Conservation (phyloP, 2,797 vertebrate species). For the Myiotriccus ornatus region DNA sequence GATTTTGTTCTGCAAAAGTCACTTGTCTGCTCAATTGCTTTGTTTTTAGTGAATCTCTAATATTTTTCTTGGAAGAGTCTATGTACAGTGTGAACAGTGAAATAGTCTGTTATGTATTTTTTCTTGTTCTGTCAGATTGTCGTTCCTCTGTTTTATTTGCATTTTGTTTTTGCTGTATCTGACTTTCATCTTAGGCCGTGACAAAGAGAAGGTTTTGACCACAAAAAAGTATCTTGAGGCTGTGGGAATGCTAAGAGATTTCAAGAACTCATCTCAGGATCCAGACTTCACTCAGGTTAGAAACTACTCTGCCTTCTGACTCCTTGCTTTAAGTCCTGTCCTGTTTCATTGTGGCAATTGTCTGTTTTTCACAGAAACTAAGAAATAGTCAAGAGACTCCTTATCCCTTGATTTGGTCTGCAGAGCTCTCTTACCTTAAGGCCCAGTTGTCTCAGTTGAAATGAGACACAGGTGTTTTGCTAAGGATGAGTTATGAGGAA, state of each 20-base stretch:
- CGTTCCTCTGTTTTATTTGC: background rate
- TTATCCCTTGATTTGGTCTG: background rate
- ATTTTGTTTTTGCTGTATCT: background rate
- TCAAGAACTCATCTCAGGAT: constrained; percentile 84
- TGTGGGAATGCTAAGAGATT: constrained; percentile 91
- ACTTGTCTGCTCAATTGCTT: background rate
- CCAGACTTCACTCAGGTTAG: constrained; percentile 91
- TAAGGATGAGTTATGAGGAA: too few species aligned
- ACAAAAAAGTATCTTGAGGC: constrained; percentile 87
- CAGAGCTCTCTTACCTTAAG: background rate
- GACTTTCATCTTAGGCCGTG: constrained; percentile 80
- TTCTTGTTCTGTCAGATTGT: background rate
- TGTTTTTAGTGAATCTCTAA: background rate
- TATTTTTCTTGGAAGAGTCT: background rate
- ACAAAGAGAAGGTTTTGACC: constrained; percentile 80
- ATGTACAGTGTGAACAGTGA: background rate
- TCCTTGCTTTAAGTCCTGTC: background rate
- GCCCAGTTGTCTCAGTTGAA: too few species aligned
- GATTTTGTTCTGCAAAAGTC: background rate
- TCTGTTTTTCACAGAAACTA: background rate
- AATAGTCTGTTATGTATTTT: accelerated
- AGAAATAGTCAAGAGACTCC: background rate
- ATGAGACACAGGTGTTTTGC: too few species aligned
- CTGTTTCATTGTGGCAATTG: background rate
- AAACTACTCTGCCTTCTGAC: background rate